phyloP scores from a whole-genome alignment of 2,888 invertebrate species.

The Spialia ferax region DNA sequence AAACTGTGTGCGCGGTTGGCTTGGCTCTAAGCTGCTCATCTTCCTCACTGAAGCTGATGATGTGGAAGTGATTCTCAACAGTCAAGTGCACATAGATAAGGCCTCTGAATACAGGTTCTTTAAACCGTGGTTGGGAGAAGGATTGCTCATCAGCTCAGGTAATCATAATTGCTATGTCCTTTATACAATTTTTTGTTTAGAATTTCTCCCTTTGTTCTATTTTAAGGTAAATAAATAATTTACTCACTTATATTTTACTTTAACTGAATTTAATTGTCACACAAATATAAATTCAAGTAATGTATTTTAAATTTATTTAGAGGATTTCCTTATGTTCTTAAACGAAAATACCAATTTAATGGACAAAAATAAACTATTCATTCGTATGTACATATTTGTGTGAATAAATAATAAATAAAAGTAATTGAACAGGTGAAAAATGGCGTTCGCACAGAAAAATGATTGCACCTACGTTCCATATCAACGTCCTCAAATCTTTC shows the following conservation, averaged over 20 bases:
- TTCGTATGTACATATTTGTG: background rate
- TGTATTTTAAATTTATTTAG: too few relatives aligned
- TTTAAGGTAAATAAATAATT: too few relatives aligned
- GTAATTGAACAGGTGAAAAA: conserved; percentile 86
- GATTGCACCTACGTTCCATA: conserved; percentile 94
- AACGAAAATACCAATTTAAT: too few relatives aligned
- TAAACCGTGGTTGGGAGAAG: conserved; percentile 93
- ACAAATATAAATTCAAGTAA: too few relatives aligned
- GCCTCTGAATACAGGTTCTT: conserved; percentile 91
- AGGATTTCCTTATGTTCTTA: too few relatives aligned
- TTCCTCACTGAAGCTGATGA: conserved; percentile 90
- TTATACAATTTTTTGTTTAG: too few relatives aligned
- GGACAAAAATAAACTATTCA: too few relatives aligned
- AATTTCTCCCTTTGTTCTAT: too few relatives aligned
- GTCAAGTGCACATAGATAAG: conserved; percentile 92
- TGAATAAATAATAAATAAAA: background rate
- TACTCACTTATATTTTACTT: too few relatives aligned
- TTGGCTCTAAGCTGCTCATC: conserved; percentile 89
- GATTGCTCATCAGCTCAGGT: conserved; percentile 92
- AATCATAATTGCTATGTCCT: too few relatives aligned
- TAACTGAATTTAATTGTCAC: too few relatives aligned
- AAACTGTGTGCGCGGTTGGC: conserved; percentile 87
- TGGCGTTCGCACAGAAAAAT: conserved; percentile 94
- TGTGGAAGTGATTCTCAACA: conserved; percentile 91
- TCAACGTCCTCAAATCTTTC: conserved; percentile 93